A percentile compares a stretch with the other conserved stretches of the same genome.
These are phyloP conservation scores for Cantharis rustica DNA, from an alignment of 2,888 invertebrate genomes.

Conservation along the genomic window DNA sequence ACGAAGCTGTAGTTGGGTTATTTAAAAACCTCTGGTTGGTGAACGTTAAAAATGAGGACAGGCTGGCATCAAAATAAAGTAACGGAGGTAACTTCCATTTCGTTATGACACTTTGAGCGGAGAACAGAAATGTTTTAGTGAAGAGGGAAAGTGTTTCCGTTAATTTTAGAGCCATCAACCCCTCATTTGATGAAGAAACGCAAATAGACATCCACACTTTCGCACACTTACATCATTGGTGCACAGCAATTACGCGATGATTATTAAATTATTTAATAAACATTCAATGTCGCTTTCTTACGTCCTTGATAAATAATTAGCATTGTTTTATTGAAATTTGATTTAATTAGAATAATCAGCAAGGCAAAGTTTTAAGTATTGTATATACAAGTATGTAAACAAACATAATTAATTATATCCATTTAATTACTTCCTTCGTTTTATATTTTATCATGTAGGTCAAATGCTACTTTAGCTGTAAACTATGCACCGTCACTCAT, in stretches of 20 bases:
- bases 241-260: not conserved
- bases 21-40: constrained; percentile 9
- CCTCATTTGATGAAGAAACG: not conserved
- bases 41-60: constrained; percentile 14
- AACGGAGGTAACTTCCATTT: constrained; percentile 2
- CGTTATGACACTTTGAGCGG: not conserved
- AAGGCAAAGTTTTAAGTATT: not conserved
- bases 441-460: not conserved
- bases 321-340: not conserved
- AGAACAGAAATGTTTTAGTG: not conserved
- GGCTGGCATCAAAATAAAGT: not conserved
- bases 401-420: not conserved
- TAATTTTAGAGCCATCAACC: not conserved
- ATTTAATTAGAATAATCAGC: not conserved
- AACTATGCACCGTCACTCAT: not conserved
- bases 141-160: not conserved
- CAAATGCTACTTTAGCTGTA: not conserved
- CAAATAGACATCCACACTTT: not conserved
- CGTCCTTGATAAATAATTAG: not conserved
- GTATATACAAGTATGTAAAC: not conserved
- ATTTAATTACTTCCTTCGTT: not conserved
- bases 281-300: not conserved
- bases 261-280: not conserved
- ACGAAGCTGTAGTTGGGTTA: not conserved
- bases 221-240: not conserved